Base-by-base conservation (phyloP, 2,888 invertebrate species). In the Cheilosia urbana region DNA sequence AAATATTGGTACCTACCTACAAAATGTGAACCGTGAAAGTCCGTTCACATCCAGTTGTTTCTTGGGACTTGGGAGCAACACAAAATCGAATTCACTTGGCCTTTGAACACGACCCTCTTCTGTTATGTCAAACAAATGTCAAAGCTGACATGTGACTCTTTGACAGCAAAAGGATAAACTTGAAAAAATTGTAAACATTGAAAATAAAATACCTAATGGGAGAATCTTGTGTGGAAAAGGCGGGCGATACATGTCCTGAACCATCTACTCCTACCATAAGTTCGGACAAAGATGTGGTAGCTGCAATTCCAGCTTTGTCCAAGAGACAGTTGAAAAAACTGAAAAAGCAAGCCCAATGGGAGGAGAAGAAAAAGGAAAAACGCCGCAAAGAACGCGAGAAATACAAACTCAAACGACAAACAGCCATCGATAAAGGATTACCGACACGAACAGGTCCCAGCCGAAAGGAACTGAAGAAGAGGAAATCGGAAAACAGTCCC, bases 381-480 rank as follows among this genome's bases (percentile, higher is more conserved):
- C 94, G 96, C 73, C 93, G 94, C 0, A 95, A 94, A 88, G 97
- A 97, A 90, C 95, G 96, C 89, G 94, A 94, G 57, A 94, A 94
- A 88, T 94, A 94, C 15, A 97, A 96, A 90, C 94, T 94, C 88
- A 95, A 96, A 90, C 94, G 95, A 78, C 93, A 93, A 62, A 94
- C 94, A 90, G 96, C 96, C 1, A 94, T 95, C 87, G 94, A 94
- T 73, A 95, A 95, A 80, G 96, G 97, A 88, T 92, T 96, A 71
- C 94, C 95, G 77, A 90, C 95, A 45, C 88, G 89, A 5, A 87
- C 77, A 4, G 96, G 96, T 0, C 97, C 97, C 0, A 96, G 95
- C 47, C 94, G 98, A 77, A 98, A 97, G 92, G 94, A 94, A 77
- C 91, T 98, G 13, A 98, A 97, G 92, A 93, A 93, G 89, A 94